phyloP scores from a whole-genome alignment of 2,888 invertebrate genomes.

The Tetragnatha montana region DNA sequence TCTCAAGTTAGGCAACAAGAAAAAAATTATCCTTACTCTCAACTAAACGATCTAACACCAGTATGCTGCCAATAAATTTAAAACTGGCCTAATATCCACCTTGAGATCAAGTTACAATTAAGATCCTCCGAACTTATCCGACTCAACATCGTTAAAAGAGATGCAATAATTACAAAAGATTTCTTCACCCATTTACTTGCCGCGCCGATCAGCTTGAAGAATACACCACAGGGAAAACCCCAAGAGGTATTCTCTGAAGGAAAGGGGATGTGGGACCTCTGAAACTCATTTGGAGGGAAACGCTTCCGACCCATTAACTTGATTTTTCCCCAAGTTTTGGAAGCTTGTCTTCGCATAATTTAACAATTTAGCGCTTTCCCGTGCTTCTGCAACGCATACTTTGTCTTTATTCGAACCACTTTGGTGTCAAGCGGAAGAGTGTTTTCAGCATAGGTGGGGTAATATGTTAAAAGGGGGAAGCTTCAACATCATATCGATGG shows the following conservation, averaged over 20 bases:
- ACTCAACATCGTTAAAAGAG: background rate
- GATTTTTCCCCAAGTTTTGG: background rate
- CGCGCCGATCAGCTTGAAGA: background rate
- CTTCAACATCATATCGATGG: too few species aligned
- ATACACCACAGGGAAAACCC: background rate
- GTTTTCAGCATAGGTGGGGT: background rate
- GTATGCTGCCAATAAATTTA: background rate
- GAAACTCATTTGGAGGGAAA: background rate
- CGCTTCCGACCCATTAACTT: background rate
- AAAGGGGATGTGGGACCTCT: background rate
- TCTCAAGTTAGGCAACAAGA: too few species aligned
- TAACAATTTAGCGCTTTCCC: background rate
- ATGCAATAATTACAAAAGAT: background rate
- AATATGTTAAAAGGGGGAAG: background rate
- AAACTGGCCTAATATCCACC: background rate
- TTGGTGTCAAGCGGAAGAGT: background rate
- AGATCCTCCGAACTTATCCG: background rate
- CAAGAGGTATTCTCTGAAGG: background rate
- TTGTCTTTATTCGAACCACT: background rate
- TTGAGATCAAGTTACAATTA: background rate
- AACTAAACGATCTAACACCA: too few species aligned
- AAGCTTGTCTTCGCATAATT: slow-evolving; percentile 8
- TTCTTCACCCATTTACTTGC: background rate
- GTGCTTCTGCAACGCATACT: background rate
- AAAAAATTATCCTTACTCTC: too few species aligned